Base-by-base conservation (phyloP, 2,113 vertebrate genomes). In the Ophthalmolycus amberensis region DNA sequence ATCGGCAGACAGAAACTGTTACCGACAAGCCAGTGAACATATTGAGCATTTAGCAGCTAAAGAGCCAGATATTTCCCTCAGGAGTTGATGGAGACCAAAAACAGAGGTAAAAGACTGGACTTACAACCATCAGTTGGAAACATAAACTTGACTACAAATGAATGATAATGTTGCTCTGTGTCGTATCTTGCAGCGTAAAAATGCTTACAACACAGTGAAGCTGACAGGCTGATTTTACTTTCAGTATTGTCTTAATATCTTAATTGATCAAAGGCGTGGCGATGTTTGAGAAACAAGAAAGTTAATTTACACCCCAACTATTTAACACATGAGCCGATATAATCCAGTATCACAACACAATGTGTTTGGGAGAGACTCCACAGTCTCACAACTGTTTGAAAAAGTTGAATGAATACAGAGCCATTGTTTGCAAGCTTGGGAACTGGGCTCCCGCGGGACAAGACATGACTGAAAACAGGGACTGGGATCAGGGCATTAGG, bases 351-450 rank as follows among this genome's bases (percentile, higher is more conserved):
- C 18, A 67, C n/a, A 77, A 59, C 52, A 70, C 65, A 79, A 46
- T 9, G n/a, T 34, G 29, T 75, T 71, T 71, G 29, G 66, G 71
- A 77, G 71, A 22, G 29, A 38, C 54, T 48, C 48, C 22, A 22
- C 14, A 15, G 27, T 74, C 38, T 73, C 60, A 77, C 63, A 77
- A 79, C 54, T 77, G 37, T 48, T 64, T 64, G 27, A 74, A 81
- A 79, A 88, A 75, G 42, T 70, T 85, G 75, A 90, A 91, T 90
- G 85, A 90, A 90, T 75, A 85, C 76, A 71, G 37, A 75, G 68
- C 70, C 54, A 90, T 91, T 92, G 89, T 93, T 91, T 87, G 66
- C 37, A 40, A 70, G 74, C 84, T 86, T 87, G 84, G 85, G 86
- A 92, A 85, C 58, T 29, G 58, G 40, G 40, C 59, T 91, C 89